Evolutionary conservation across 1,140 invertebrate genomes (phyloP).

Genomic region (Bombus superbus): DNA sequence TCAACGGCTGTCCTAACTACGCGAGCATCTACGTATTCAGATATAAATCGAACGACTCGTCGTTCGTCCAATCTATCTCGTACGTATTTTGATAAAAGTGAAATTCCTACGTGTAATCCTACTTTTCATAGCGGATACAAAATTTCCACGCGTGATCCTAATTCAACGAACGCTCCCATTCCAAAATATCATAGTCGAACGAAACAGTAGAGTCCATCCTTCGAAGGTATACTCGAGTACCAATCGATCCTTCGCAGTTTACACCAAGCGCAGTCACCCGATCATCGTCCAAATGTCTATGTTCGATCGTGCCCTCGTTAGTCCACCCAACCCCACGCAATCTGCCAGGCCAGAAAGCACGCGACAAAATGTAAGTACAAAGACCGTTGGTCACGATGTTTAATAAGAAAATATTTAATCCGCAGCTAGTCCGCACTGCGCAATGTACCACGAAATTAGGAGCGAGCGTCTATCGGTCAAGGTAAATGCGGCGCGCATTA

Average conservation of each 20-base stretch:
- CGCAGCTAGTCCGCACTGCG: constrained; percentile 57
- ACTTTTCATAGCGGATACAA: no score
- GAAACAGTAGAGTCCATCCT: background rate
- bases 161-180: background rate
- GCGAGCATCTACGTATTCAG: no score
- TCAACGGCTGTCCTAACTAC: no score
- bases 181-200: accelerated
- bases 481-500: constrained; percentile 79
- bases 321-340: background rate
- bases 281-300: background rate
- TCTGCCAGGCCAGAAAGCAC: background rate
- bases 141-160: background rate
- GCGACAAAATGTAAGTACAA: background rate
- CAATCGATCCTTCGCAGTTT: background rate
- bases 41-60: no score
- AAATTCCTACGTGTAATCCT: background rate
- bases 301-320: background rate
- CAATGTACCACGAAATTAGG: constrained; percentile 74
- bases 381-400: background rate
- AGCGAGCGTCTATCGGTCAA: constrained; percentile 77
- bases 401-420: constrained; percentile 60
- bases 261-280: background rate
- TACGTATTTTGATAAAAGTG: background rate
- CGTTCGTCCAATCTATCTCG: no score
- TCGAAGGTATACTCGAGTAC: background rate